Evolutionary conservation across 2,113 vertebrate species (phyloP).

Genomic region (Artemisiospiza belli): DNA sequence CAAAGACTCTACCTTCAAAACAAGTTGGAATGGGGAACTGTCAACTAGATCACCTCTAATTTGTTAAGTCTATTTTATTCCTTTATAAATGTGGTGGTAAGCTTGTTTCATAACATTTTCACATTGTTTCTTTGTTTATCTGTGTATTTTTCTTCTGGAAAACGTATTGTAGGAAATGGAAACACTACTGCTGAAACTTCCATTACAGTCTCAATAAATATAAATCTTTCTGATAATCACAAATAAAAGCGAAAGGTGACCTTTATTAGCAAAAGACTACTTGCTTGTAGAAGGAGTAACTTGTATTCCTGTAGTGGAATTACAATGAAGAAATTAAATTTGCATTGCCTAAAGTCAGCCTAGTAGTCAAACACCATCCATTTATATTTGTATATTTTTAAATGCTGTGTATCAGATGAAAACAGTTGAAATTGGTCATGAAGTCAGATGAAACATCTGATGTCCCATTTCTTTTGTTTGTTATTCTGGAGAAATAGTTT

Average conservation of each 20-base stretch:
- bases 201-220: neutral
- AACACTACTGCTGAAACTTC: neutral
- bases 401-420: neutral
- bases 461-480: neutral
- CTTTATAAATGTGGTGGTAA: neutral
- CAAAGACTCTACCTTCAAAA: neutral
- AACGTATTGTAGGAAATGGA: neutral
- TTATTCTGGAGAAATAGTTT: neutral
- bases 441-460: neutral
- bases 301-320: neutral
- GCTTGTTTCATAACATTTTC: neutral
- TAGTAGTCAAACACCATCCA: neutral
- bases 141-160: neutral
- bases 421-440: neutral
- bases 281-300: neutral
- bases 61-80: neutral
- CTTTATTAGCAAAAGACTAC: neutral
- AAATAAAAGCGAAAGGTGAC: neutral
- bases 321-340: neutral
- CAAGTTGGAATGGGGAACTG: neutral
- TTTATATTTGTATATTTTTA: neutral
- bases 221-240: neutral
- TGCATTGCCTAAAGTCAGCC: neutral
- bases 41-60: neutral
- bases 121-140: neutral